These are phyloP conservation scores for Drosophila antonietae DNA, from an alignment of 2,888 invertebrate species.

Conservation along the genomic window DNA sequence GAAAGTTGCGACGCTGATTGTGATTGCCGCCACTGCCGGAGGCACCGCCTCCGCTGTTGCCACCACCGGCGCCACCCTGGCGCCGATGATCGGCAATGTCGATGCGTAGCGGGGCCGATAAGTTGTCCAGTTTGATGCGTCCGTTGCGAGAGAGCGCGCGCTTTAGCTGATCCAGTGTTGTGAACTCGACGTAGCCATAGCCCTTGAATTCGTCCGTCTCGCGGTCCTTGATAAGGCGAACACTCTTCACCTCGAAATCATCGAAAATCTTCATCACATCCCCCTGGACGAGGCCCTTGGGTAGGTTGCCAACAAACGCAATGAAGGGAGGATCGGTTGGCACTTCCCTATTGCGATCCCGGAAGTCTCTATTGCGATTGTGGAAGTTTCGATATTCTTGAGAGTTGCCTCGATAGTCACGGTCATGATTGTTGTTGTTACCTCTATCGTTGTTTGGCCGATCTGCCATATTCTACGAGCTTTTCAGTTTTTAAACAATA, in stretches of 20 bases:
- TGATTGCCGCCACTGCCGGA: constrained; percentile 34
- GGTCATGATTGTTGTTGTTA: constrained; percentile 37
- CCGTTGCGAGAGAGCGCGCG: constrained; percentile 93
- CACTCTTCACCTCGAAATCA: constrained; percentile 89
- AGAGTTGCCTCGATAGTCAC: constrained; percentile 32
- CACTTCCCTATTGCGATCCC: constrained; percentile 86
- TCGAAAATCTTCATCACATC: constrained; percentile 94
- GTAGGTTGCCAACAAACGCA: constrained; percentile 97
- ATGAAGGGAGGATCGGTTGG: constrained; percentile 96
- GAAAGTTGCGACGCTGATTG: constrained; percentile 51
- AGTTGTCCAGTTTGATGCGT: constrained; percentile 90
- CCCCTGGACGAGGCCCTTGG: constrained; percentile 95
- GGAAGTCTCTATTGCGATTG: constrained; percentile 43
- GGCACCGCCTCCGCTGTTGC: constrained; percentile 53
- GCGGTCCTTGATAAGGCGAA: constrained; percentile 96
- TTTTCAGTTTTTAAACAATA: constrained; percentile 21
- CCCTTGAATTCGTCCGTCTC: constrained; percentile 98
- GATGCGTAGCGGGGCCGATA: constrained; percentile 88
- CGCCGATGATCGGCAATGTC: constrained; percentile 94
- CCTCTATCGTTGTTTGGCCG: constrained; percentile 44
- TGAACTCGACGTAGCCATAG: constrained; percentile 98
- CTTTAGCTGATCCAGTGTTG: constrained; percentile 90
- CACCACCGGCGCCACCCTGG: constrained; percentile 54
- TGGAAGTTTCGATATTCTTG: constrained; percentile 47
- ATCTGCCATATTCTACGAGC: constrained; percentile 60